Evolutionary conservation across 2,113 vertebrate species (phyloP).

Genomic region (Phaethon lepturus): DNA sequence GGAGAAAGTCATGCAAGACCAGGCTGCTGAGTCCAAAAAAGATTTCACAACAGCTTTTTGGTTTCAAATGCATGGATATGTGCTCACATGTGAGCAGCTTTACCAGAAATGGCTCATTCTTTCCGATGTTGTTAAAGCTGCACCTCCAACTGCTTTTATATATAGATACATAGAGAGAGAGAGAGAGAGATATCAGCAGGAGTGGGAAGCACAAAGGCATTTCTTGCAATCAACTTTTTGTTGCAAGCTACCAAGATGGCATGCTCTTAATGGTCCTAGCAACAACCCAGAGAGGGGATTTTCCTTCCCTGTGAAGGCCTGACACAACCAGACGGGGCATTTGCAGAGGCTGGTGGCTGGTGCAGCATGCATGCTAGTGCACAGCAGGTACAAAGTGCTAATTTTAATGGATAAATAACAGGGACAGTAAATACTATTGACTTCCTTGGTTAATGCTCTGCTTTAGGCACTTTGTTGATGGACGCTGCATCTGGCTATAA

Average conservation of each 20-base stretch:
- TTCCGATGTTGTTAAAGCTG: background rate
- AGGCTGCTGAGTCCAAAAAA: background rate
- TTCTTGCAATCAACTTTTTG: background rate
- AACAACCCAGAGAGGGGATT: background rate
- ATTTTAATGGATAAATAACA: background rate
- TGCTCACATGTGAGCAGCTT: background rate
- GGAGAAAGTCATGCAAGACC: background rate
- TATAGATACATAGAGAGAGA: no score
- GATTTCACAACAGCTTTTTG: background rate
- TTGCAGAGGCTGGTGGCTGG: background rate
- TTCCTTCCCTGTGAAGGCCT: background rate
- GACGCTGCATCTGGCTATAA: background rate
- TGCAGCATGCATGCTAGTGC: background rate
- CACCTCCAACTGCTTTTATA: background rate
- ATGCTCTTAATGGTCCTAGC: background rate
- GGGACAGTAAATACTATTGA: background rate
- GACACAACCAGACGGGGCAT: background rate
- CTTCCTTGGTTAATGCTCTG: background rate
- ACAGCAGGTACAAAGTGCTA: background rate
- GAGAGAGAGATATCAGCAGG: background rate
- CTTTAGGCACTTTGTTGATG: background rate
- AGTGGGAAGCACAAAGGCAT: background rate
- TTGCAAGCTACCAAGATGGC: background rate
- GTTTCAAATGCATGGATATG: background rate
- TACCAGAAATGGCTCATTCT: background rate